Conservation (phyloP, 37 sponge, comb jelly and placozoan genomes). For the Crambe crambe region DNA sequence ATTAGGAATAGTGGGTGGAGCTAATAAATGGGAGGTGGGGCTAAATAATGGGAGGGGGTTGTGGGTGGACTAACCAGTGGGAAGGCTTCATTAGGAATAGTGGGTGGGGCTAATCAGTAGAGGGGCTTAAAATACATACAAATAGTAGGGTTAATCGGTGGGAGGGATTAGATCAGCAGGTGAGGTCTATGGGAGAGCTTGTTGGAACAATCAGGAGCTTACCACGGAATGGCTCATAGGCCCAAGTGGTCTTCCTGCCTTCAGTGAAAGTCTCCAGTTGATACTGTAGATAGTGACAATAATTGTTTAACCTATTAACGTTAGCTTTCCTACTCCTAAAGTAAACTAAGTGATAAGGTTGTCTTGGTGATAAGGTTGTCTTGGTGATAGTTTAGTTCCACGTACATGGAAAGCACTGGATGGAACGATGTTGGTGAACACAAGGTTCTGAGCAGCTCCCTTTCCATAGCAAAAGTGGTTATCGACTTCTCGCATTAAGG, state of each 20-base stretch:
- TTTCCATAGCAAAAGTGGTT: slow-evolving; percentile 76
- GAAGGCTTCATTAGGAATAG: no score
- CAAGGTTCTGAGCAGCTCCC: slow-evolving; percentile 57
- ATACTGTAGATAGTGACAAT: slow-evolving; percentile 57
- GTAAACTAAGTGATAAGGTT: not conserved
- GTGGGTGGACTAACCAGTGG: no score
- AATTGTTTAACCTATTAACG: no score
- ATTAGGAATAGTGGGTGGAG: no score
- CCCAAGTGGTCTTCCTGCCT: slow-evolving; percentile 61
- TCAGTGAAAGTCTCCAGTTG: slow-evolving; percentile 83
- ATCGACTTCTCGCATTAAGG: slow-evolving; percentile 35
- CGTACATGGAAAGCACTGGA: slow-evolving; percentile 80
- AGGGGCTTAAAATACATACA: no score
- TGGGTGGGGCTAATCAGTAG: no score
- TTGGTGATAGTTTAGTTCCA: not conserved
- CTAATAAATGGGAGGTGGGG: no score
- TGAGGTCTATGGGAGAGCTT: no score
- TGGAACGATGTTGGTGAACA: slow-evolving; percentile 59
- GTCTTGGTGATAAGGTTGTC: not conserved
- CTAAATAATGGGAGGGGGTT: not conserved
- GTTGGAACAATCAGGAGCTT: no score
- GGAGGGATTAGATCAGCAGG: no score
- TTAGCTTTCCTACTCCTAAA: no score
- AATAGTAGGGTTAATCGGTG: no score
- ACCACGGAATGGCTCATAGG: slow-evolving; percentile 60